Conservation (phyloP, 2,888 invertebrate species). For the Rhamphomyia laevipes region DNA sequence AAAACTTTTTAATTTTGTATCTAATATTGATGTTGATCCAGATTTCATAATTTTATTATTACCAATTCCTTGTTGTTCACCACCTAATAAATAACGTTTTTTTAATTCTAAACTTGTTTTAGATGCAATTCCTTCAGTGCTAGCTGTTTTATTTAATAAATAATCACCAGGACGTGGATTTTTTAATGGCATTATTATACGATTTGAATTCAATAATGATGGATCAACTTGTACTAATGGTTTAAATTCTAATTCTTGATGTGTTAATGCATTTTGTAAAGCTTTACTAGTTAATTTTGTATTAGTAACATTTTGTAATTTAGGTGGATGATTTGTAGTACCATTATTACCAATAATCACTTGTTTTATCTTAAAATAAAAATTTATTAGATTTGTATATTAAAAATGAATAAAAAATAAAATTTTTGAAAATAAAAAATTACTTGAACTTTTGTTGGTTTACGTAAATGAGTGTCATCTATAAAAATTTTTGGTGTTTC, state of each 20-base stretch:
- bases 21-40: slow-evolving; percentile 71
- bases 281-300: slow-evolving; percentile 12
- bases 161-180: slow-evolving; percentile 60
- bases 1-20: slow-evolving; percentile 73
- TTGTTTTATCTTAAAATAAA: slow-evolving; percentile 29
- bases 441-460: slow-evolving; percentile 52
- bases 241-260: slow-evolving; percentile 33
- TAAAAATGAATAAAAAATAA: background rate
- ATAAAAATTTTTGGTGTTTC: slow-evolving; percentile 66
- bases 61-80: slow-evolving; percentile 44
- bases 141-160: slow-evolving; percentile 67
- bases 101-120: slow-evolving; percentile 79
- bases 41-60: slow-evolving; percentile 64
- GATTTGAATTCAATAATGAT: slow-evolving; percentile 29
- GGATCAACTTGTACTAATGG: slow-evolving; percentile 38
- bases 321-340: background rate
- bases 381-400: background rate
- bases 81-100: slow-evolving; percentile 67
- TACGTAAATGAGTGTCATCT: slow-evolving; percentile 50
- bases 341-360: slow-evolving; percentile 22
- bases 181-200: slow-evolving; percentile 35
- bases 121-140: slow-evolving; percentile 78
- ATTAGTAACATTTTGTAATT: background rate
- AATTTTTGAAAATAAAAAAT: background rate
- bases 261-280: slow-evolving; percentile 15